Conservation (phyloP, 1,140 invertebrate species). For the Lucilia sericata region DNA sequence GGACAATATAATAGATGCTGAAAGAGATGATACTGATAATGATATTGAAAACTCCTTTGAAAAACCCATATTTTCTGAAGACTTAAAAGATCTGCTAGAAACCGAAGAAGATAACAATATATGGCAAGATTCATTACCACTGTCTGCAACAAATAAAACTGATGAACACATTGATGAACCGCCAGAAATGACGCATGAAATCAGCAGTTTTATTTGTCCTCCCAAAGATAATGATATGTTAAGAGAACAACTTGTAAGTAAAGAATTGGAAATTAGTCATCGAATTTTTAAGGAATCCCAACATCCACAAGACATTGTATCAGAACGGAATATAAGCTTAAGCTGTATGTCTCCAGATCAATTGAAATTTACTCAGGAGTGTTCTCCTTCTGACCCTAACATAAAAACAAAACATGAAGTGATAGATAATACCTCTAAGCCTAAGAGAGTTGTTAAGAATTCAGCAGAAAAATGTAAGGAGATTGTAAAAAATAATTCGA, state of each 20-base stretch:
- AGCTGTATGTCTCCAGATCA: conserved; percentile 61
- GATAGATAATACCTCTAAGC: not conserved
- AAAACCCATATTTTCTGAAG: conserved; percentile 43
- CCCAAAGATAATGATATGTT: not conserved
- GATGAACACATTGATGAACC: not conserved
- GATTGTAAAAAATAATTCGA: not conserved
- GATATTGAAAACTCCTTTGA: conserved; percentile 36
- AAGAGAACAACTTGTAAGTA: conserved; percentile 35
- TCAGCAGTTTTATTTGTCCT: conserved; percentile 37
- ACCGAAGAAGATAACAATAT: conserved; percentile 28
- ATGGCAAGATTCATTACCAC: conserved; percentile 26
- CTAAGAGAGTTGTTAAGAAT: conserved; percentile 4
- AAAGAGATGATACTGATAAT: not conserved
- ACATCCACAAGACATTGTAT: conserved; percentile 45
- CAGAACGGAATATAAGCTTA: conserved; percentile 52
- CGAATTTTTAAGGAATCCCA: conserved; percentile 38
- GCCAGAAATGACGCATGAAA: not conserved
- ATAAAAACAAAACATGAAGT: not conserved
- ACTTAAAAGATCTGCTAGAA: conserved; percentile 42
- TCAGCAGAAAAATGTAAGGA: not conserved
- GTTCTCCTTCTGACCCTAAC: conserved; percentile 22
- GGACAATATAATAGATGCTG: not conserved
- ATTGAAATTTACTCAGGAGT: conserved; percentile 50
- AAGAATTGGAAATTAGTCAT: conserved; percentile 40
- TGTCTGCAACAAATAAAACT: not conserved